Evolutionary conservation across 2,888 invertebrate species (phyloP).

Genomic region (Norana najaformis): DNA sequence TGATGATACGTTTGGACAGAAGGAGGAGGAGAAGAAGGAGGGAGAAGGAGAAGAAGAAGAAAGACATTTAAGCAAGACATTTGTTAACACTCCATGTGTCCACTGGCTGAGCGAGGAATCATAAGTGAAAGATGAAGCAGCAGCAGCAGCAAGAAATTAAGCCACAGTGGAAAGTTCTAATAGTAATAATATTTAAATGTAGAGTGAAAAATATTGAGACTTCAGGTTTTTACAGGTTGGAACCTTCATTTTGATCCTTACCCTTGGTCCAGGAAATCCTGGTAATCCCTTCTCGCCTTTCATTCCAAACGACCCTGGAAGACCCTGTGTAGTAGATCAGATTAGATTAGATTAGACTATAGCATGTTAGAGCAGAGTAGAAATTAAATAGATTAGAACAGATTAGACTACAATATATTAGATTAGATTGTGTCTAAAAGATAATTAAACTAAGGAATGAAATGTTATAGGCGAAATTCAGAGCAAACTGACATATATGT

Average conservation of each 20-base stretch:
- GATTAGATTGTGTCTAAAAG: not conserved
- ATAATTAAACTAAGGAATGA: not conserved
- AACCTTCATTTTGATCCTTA: conserved; percentile 33
- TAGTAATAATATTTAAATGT: not conserved
- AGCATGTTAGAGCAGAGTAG: not conserved
- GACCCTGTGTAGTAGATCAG: conserved; percentile 37
- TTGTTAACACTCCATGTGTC: too few species aligned
- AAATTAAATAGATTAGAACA: not conserved
- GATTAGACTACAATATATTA: not conserved
- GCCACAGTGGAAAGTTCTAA: too few species aligned
- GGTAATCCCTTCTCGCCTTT: conserved; percentile 47
- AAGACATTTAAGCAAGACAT: too few species aligned
- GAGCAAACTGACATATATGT: not conserved
- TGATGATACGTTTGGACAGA: too few species aligned
- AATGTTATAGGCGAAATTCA: not conserved
- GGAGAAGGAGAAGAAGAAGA: too few species aligned
- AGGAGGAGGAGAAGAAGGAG: too few species aligned
- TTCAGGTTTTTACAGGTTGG: not conserved
- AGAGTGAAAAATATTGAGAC: not conserved
- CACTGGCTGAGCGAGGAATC: too few species aligned
- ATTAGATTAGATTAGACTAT: not conserved
- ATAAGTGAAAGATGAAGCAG: too few species aligned
- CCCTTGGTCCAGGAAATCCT: conserved; percentile 45
- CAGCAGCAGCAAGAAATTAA: too few species aligned
- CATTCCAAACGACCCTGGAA: conserved; percentile 41